Conservation (phyloP, 2,797 vertebrate species). For the Aeoliscus strigatus region DNA sequence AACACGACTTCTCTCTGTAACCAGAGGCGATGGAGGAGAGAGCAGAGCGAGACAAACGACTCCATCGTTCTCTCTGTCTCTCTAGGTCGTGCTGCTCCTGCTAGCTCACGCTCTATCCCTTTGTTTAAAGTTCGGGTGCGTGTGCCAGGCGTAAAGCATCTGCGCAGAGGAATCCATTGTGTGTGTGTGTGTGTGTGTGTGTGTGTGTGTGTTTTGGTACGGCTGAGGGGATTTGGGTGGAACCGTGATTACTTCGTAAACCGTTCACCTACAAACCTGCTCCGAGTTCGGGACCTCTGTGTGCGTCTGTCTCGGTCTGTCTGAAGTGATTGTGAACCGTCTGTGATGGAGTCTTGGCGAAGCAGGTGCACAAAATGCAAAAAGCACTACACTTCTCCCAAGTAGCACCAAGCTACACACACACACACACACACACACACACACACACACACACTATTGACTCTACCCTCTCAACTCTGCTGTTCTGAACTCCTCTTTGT, state of each 20-base stretch:
- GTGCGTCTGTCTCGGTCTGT: no score
- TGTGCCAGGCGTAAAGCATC: conserved; percentile 70
- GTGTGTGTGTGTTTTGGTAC: conserved; percentile 69
- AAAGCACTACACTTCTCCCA: conserved; percentile 43
- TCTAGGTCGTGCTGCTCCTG: conserved; percentile 72
- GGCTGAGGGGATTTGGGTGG: conserved; percentile 65
- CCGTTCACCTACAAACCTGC: no score
- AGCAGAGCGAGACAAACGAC: conserved; percentile 68
- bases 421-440: conserved; percentile 19
- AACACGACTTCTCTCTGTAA: conserved; percentile 71
- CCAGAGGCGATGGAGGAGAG: conserved; percentile 64
- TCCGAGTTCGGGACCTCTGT: no score
- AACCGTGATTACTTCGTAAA: conserved; percentile 72
- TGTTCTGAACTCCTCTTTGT: conserved; percentile 79
- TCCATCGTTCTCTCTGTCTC: conserved; percentile 71
- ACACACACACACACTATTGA: conserved; percentile 41
- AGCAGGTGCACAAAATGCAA: conserved; percentile 30
- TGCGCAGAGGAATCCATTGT: conserved; percentile 68
- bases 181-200: conserved; percentile 71
- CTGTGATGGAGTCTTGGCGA: conserved; percentile 44
- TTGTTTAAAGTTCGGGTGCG: conserved; percentile 71
- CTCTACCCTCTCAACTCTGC: conserved; percentile 65
- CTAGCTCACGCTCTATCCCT: conserved; percentile 62
- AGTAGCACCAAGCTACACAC: conserved; percentile 53
- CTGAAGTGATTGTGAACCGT: conserved; percentile 39